These are phyloP conservation scores for Candidula unifasciata DNA, from an alignment of 2,888 invertebrate genomes.

Conservation along the genomic window DNA sequence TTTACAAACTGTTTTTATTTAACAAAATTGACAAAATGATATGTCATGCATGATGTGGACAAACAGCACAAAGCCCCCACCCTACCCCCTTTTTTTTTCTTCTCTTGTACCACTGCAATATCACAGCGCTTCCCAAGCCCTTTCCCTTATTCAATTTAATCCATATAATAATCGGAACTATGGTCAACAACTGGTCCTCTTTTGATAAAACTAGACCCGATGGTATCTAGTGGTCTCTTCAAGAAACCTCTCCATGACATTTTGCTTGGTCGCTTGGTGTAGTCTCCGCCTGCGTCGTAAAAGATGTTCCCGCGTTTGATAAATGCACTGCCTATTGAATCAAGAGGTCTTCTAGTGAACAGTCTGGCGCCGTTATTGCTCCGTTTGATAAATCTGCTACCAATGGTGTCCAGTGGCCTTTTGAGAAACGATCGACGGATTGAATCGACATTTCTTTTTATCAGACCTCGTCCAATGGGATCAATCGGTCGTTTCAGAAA, in stretches of 20 bases:
- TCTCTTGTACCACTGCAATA: too few relatives aligned
- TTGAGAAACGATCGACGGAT: background rate
- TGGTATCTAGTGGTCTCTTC: conserved; percentile 8
- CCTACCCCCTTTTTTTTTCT: too few relatives aligned
- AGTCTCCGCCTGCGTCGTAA: background rate
- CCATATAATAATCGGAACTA: too few relatives aligned
- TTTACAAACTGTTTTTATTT: too few relatives aligned
- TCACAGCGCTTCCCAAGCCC: too few relatives aligned
- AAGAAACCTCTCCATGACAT: background rate
- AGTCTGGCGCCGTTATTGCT: too few relatives aligned
- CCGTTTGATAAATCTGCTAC: background rate
- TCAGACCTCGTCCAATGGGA: background rate
- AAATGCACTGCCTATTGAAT: background rate
- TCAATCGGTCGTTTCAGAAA: background rate
- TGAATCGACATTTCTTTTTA: background rate
- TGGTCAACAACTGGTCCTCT: background rate
- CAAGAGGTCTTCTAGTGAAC: background rate
- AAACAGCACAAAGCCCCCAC: too few relatives aligned
- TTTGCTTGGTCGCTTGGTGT: background rate
- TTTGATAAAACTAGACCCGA: conserved; percentile 15
- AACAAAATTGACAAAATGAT: too few relatives aligned
- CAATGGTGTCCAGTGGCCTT: background rate
- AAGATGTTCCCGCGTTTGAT: background rate
- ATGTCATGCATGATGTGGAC: too few relatives aligned
- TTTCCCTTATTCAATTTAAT: too few relatives aligned